Conservation (phyloP, 2,113 vertebrate genomes). For the Xiphorhynchus elegans region DNA sequence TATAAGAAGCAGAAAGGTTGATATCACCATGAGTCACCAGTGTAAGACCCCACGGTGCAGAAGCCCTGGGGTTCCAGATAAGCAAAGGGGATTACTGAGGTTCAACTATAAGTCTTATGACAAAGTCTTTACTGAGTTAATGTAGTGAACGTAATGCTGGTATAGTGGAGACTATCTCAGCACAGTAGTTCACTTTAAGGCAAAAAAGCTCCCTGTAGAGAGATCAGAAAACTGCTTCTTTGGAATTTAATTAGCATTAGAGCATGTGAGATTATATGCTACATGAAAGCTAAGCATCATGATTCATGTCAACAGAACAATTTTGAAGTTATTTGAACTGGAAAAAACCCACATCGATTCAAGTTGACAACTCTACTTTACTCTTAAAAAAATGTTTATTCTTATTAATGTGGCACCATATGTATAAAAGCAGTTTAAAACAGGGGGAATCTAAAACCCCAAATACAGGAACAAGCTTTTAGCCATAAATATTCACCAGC, state of each 20-base stretch:
- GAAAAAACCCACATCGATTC: background rate
- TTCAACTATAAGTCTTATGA: constrained; percentile 13
- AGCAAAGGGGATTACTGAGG: constrained; percentile 50
- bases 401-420: background rate
- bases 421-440: background rate
- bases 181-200: constrained; percentile 58
- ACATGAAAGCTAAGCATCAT: constrained; percentile 17
- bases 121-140: constrained; percentile 66
- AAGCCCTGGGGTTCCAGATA: constrained; percentile 29
- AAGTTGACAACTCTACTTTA: background rate
- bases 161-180: constrained; percentile 57
- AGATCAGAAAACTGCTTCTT: constrained; percentile 51
- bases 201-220: constrained; percentile 56
- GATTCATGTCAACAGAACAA: background rate
- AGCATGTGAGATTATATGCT: constrained; percentile 41
- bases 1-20: background rate
- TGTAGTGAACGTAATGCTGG: constrained; percentile 66
- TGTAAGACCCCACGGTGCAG: background rate
- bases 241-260: constrained; percentile 62
- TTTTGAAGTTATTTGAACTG: background rate
- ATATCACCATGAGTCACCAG: background rate
- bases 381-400: background rate
- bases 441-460: background rate
- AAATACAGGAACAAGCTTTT: background rate
- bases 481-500: background rate